phyloP scores from a whole-genome alignment of 2,113 vertebrate genomes.

The Pitta sordida region DNA sequence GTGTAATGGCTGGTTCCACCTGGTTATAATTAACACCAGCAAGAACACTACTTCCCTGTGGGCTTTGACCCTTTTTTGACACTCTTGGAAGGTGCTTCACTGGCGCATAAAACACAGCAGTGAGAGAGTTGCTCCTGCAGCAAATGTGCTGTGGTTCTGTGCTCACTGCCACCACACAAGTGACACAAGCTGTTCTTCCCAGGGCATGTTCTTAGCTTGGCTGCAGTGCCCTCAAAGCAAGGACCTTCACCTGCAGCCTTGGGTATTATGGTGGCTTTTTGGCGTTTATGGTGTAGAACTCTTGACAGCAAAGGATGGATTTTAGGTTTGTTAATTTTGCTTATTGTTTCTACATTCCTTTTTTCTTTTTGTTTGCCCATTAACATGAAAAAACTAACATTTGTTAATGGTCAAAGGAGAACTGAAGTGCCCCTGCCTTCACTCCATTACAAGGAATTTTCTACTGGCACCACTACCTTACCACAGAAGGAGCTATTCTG shows the following conservation, averaged over 20 bases:
- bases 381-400: background rate
- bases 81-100: background rate
- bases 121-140: background rate
- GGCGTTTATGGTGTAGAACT: background rate
- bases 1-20: background rate
- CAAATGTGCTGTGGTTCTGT: fast-evolving
- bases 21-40: background rate
- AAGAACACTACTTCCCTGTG: background rate
- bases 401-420: background rate
- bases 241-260: background rate
- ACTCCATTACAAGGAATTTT: background rate
- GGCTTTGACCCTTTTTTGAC: background rate
- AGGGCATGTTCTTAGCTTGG: background rate
- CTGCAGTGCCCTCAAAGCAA: background rate
- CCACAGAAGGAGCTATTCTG: background rate
- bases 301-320: background rate
- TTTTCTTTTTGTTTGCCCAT: background rate
- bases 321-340: background rate
- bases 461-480: fast-evolving
- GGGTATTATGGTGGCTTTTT: background rate
- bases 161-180: fast-evolving
- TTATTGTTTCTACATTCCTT: background rate
- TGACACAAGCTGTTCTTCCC: background rate
- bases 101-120: background rate
- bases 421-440: background rate